Evolutionary conservation across 1,140 invertebrate species (phyloP), one percentile per base, ranked within the genome.

Genomic region (Orussus abietinus): DNA sequence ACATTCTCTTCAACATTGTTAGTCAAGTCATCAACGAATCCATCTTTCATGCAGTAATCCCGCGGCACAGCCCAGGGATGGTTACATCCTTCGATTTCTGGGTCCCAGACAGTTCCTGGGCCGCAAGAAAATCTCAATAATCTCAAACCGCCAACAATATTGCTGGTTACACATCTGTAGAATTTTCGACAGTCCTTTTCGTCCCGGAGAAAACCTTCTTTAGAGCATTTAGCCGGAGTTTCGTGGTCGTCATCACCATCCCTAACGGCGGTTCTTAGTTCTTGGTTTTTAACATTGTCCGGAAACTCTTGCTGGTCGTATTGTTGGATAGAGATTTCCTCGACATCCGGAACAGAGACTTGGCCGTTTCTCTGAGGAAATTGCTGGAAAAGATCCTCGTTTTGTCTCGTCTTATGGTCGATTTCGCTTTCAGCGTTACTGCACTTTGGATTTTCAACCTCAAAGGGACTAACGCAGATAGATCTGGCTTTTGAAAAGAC

Each of bases 81-180:
- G 66, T 87, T 86, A 62, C 86, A 88, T 6, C 74, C 75, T 64
- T 78, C 66, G 33, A 75, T 59, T 4, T 77, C 62, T 35, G 79
- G 75, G 68, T 88, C 85, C 83, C 84, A 89, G 42, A 85, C 78
- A 5, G 85, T 88, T 44, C 81, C 80, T 29, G 75, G 71, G 12
- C 79, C 81, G 58, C 85, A 89, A 7, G 72, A 74, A 66, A 84
- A 89, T 51, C n/a, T 84, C 79, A 51, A 82, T 81, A 59, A 75
- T 78, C 35, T 68, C 77, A 46, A 76, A 85, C 2, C 64, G 69
- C 38, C 69, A 75, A 20, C 71, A 55, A 0, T 76, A 77, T 41
- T 79, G 75, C 38, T 75, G 74, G 12, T 7, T 25, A 88, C 82
- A 66, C 87, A 90, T 65, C 85, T 78, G 57, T 87, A 87, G 62